Evolutionary conservation across 2,113 vertebrate species (phyloP).

Genomic region (Aix galericulata): DNA sequence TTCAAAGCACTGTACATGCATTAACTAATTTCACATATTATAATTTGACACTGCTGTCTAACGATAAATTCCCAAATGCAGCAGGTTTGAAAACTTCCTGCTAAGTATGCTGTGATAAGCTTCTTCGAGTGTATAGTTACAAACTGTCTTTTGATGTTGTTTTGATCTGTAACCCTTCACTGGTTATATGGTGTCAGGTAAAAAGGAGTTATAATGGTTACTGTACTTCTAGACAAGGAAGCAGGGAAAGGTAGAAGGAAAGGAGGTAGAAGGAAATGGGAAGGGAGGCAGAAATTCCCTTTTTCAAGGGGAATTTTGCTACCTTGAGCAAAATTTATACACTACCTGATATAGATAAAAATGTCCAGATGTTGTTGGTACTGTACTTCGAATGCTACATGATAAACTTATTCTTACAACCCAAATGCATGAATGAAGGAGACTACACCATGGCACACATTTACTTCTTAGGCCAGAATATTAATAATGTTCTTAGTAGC

Average conservation of each 20-base stretch:
- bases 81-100: slow-evolving; percentile 21
- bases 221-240: neutral
- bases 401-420: neutral
- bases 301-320: neutral
- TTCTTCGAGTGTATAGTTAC: neutral
- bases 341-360: neutral
- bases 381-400: neutral
- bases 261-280: neutral
- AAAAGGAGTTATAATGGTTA: neutral
- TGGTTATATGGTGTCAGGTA: neutral
- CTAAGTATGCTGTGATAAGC: neutral
- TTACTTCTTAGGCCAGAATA: neutral
- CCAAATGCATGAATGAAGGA: neutral
- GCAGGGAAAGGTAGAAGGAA: neutral
- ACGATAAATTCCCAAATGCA: slow-evolving; percentile 21
- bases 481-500: neutral
- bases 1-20: slow-evolving; percentile 9
- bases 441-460: neutral
- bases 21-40: slow-evolving; percentile 43
- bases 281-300: neutral
- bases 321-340: neutral
- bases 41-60: slow-evolving; percentile 27
- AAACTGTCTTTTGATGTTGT: neutral
- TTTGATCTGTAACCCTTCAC: neutral
- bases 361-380: neutral